Conservation (phyloP, 2,888 invertebrate species). For the Campoletis raptor region DNA sequence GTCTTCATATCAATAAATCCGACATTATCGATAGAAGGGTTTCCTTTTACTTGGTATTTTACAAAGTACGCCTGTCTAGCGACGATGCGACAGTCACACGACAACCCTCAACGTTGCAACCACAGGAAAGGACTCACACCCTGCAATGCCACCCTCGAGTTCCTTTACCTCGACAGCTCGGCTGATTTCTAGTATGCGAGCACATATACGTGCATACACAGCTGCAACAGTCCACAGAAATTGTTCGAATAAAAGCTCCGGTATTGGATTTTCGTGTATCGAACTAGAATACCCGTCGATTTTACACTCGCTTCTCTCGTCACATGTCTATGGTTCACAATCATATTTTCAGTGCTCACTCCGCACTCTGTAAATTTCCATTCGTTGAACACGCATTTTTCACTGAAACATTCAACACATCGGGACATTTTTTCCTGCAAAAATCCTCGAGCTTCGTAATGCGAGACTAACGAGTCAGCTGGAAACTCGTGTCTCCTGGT, state of each 20-base stretch:
- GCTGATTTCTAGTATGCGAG: background rate
- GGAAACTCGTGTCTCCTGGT: background rate
- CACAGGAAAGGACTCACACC: constrained; percentile 23
- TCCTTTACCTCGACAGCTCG: constrained; percentile 19
- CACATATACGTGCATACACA: background rate
- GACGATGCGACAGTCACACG: constrained; percentile 48
- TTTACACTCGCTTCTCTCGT: constrained; percentile 27
- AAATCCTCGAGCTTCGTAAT: constrained; percentile 5
- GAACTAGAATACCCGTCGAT: constrained; percentile 40
- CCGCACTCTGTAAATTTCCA: constrained; percentile 29
- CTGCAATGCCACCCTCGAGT: constrained; percentile 12
- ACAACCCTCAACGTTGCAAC: constrained; percentile 37
- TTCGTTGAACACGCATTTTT: constrained; percentile 20
- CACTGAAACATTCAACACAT: background rate
- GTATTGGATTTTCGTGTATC: constrained; percentile 60
- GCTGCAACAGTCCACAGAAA: constrained; percentile 3
- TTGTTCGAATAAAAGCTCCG: constrained; percentile 8
- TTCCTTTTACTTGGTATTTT: background rate
- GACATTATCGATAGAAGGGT: background rate
- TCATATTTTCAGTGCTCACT: constrained; percentile 15
- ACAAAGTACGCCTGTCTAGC: constrained; percentile 42
- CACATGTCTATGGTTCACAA: background rate
- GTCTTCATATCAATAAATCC: background rate
- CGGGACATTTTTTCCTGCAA: background rate
- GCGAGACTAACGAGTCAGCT: constrained; percentile 17